These are phyloP conservation scores for Sminthurides bifidus DNA, from an alignment of 1,140 invertebrate species.

Conservation along the genomic window DNA sequence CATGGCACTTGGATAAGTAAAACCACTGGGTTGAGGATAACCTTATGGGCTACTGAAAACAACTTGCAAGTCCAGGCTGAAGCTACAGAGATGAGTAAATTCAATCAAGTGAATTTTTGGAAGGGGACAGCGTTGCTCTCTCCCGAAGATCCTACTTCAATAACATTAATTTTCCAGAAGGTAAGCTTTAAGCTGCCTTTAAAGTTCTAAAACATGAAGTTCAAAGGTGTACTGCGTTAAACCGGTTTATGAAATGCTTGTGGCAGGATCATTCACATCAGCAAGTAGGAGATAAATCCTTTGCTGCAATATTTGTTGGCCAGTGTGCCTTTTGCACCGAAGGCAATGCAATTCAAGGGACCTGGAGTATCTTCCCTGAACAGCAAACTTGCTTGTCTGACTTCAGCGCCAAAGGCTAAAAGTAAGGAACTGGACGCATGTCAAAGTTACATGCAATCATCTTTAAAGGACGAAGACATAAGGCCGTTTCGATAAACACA, in stretches of 20 bases:
- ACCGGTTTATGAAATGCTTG: background rate
- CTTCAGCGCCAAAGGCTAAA: too few species aligned
- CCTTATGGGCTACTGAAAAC: background rate
- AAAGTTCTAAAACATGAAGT: background rate
- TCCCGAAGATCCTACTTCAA: constrained; percentile 8
- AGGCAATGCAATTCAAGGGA: constrained; percentile 11
- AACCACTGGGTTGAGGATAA: background rate
- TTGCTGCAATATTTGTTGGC: constrained; percentile 10
- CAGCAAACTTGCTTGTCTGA: constrained; percentile 6
- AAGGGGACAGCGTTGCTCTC: constrained; percentile 7
- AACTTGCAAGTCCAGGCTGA: background rate
- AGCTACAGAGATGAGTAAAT: background rate
- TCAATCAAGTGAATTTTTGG: constrained; percentile 6
- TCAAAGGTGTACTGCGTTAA: background rate
- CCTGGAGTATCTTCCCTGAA: constrained; percentile 12
- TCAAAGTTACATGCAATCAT: background rate
- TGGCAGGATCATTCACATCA: background rate
- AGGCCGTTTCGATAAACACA: background rate
- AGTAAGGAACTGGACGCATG: background rate
- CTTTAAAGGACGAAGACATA: background rate
- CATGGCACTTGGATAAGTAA: constrained; percentile 1
- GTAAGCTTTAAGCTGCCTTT: background rate
- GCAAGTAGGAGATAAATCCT: background rate
- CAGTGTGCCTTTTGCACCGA: constrained; percentile 9
- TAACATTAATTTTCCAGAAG: constrained; percentile 15